These are phyloP conservation scores for Cyprinodon tularosa DNA, from an alignment of 2,113 vertebrate species.

Conservation along the genomic window DNA sequence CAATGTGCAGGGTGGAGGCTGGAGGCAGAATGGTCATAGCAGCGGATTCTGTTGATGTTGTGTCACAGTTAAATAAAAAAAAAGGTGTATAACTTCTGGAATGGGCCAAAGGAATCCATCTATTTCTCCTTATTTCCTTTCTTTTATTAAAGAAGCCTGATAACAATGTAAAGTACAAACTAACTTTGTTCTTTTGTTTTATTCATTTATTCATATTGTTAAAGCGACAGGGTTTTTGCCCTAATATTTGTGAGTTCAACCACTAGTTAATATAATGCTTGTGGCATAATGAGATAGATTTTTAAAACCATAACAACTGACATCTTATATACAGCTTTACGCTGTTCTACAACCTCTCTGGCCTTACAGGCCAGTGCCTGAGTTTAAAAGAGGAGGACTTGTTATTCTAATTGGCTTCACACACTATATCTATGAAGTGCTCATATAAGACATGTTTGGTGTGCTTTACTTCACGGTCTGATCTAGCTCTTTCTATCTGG, in stretches of 20 bases:
- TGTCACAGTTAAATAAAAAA: conserved; percentile 49
- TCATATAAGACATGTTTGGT: not conserved
- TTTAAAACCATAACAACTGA: conserved; percentile 2
- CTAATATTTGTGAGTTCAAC: not conserved
- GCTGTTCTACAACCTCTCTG: not conserved
- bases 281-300: not conserved
- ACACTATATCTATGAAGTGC: not conserved
- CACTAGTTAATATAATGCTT: not conserved
- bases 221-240: rapidly evolving
- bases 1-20: conserved; percentile 30
- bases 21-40: conserved; percentile 38
- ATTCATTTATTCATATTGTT: not conserved
- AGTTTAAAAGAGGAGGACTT: not conserved
- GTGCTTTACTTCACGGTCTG: not conserved
- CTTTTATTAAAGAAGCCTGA: not conserved
- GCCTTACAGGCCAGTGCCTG: too few relatives aligned
- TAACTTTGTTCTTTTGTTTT: not conserved
- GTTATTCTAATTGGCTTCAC: not conserved
- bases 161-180: not conserved
- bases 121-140: not conserved
- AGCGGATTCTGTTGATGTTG: conserved; percentile 51
- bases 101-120: conserved; percentile 22
- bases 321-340: not conserved
- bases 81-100: conserved; percentile 46
- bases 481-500: not conserved